phyloP scores from a whole-genome alignment of 2,888 invertebrate genomes.

The Polyploca ridens region DNA sequence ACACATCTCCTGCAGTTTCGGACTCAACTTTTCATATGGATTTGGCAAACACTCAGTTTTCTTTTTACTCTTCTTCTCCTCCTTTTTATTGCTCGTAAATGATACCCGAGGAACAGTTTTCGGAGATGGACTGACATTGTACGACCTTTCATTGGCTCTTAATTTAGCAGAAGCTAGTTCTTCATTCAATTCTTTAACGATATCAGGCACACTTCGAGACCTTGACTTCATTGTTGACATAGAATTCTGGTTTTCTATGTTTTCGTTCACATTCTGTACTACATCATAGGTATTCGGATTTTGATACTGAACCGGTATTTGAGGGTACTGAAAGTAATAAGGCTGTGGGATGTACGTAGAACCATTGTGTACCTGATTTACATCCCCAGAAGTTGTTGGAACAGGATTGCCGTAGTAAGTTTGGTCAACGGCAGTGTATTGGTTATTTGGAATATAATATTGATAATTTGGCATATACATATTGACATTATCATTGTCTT shows the following conservation, averaged over 20 bases:
- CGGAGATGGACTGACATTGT: slow-evolving; percentile 81
- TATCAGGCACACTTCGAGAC: slow-evolving; percentile 89
- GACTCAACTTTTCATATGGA: slow-evolving; percentile 70
- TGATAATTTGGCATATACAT: slow-evolving; percentile 73
- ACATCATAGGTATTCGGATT: slow-evolving; percentile 40
- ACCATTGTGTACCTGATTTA: slow-evolving; percentile 51
- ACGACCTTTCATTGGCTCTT: slow-evolving; percentile 77
- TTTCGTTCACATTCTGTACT: slow-evolving; percentile 38
- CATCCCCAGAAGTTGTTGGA: slow-evolving; percentile 51
- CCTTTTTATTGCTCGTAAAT: slow-evolving; percentile 46
- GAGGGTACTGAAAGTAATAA: slow-evolving; percentile 70
- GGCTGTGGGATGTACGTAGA: slow-evolving; percentile 68
- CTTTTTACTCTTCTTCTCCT: slow-evolving; percentile 53
- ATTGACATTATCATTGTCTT: slow-evolving; percentile 56
- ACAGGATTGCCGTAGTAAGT: slow-evolving; percentile 58
- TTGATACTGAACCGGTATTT: slow-evolving; percentile 55
- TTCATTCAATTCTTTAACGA: slow-evolving; percentile 89
- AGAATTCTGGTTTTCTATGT: slow-evolving; percentile 34
- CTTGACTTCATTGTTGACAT: slow-evolving; percentile 68
- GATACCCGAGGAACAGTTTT: slow-evolving; percentile 49
- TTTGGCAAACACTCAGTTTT: slow-evolving; percentile 67
- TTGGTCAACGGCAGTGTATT: slow-evolving; percentile 52
- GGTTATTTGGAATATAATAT: slow-evolving; percentile 66
- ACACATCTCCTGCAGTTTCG: slow-evolving; percentile 87
- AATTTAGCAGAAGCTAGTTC: slow-evolving; percentile 83